These are phyloP conservation scores for Doris montereyensis DNA, from an alignment of 2,888 invertebrate genomes.

Conservation along the genomic window DNA sequence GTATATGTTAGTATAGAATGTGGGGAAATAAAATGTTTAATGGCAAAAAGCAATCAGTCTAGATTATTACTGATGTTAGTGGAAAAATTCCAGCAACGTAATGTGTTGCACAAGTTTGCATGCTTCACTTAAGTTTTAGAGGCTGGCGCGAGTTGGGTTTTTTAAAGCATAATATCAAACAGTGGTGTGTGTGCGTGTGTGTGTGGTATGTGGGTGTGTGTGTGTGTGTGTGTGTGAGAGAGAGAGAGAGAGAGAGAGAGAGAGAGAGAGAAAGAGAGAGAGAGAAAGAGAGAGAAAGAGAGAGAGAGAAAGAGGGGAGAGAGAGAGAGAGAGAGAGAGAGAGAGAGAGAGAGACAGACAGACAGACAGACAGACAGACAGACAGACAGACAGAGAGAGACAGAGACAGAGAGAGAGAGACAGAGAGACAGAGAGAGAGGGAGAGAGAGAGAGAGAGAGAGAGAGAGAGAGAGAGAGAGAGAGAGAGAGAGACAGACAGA, in stretches of 20 bases:
- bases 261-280: conserved; percentile 18
- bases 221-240: too few relatives aligned
- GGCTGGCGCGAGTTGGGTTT: too few relatives aligned
- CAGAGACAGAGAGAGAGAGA: not conserved
- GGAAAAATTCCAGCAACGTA: too few relatives aligned
- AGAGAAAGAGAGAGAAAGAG: not conserved
- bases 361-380: not conserved
- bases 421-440: not conserved
- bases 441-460: not conserved
- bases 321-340: not conserved
- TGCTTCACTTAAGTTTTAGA: too few relatives aligned
- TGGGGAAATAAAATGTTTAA: too few relatives aligned
- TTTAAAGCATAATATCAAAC: too few relatives aligned
- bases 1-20: too few relatives aligned
- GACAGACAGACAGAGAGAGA: not conserved
- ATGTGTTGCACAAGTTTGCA: too few relatives aligned
- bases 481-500: not conserved
- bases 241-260: not conserved
- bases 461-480: not conserved
- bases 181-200: not conserved
- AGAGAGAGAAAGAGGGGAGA: not conserved
- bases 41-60: too few relatives aligned
- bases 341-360: not conserved
- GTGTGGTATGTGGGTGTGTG: not conserved
- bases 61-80: too few relatives aligned